A percentile compares a stretch with the other conserved stretches of the same genome.
phyloP scores from a whole-genome alignment of 2,888 invertebrate genomes.

The Morinoia aosen region DNA sequence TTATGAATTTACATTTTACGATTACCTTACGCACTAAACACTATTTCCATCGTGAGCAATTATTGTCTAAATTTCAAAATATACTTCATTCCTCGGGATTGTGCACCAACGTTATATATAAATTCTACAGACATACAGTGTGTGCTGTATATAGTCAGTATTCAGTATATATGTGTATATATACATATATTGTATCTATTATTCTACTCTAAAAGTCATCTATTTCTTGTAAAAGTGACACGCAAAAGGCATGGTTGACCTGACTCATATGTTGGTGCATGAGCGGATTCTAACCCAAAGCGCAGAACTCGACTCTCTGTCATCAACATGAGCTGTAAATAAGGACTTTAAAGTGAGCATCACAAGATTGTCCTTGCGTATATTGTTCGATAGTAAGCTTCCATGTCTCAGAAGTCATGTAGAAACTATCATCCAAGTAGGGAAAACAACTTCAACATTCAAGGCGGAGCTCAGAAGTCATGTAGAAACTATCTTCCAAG shows the following conservation, averaged over 20 bases:
- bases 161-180: no score
- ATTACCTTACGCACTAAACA: not conserved
- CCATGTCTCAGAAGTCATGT: no score
- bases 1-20: not conserved
- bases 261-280: not conserved
- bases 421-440: not conserved
- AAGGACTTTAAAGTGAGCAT: no score
- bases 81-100: not conserved
- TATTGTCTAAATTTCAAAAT: not conserved
- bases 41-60: not conserved
- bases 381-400: not conserved
- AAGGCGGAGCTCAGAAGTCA: not conserved
- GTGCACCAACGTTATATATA: not conserved
- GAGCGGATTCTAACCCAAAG: not conserved
- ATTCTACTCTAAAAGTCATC: not conserved
- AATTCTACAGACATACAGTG: no score
- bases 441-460: not conserved
- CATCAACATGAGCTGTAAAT: not conserved
- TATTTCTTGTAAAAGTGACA: not conserved
- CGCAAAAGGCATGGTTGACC: not conserved
- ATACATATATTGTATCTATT: not conserved
- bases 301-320: not conserved
- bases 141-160: not conserved
- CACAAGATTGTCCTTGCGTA: no score
- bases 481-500: not conserved